Conservation (phyloP, 2,113 vertebrate genomes). For the Ictalurus punctatus region DNA sequence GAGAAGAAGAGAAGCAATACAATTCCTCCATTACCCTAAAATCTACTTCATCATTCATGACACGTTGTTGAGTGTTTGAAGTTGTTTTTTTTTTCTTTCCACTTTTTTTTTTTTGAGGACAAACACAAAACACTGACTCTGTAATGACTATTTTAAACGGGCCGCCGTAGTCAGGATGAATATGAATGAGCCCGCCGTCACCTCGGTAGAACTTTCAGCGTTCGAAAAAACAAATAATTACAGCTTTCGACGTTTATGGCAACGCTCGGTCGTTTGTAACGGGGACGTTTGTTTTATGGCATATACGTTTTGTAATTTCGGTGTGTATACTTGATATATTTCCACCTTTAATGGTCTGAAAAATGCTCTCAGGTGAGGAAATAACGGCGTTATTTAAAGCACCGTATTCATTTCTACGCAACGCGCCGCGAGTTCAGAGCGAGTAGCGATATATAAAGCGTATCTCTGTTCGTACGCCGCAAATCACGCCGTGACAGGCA, state of each 20-base stretch:
- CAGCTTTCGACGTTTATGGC: neutral
- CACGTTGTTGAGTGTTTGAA: neutral
- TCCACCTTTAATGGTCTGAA: slow-evolving; percentile 3
- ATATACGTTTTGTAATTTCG: neutral
- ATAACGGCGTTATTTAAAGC: slow-evolving; percentile 14
- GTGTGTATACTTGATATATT: neutral
- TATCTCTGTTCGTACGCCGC: slow-evolving; percentile 27
- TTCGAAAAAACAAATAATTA: slow-evolving; percentile 1
- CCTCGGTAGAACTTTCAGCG: neutral
- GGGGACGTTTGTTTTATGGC: neutral
- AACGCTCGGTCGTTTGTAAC: neutral
- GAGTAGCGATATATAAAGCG: slow-evolving; percentile 18
- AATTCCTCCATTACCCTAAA: neutral
- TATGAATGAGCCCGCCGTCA: neutral
- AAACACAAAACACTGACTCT: neutral
- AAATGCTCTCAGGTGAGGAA: neutral
- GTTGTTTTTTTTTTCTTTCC: neutral
- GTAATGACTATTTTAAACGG: neutral
- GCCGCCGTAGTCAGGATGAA: neutral
- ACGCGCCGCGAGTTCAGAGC: slow-evolving; percentile 11
- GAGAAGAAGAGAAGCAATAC: neutral
- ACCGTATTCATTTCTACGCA: slow-evolving; percentile 32
- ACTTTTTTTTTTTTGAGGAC: neutral
- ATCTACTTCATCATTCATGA: neutral
- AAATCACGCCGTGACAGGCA: slow-evolving; percentile 36